Percentiles rank a stretch among this genome's conserved stretches.
Conservation (phyloP, 2,797 vertebrate genomes). For the Takifugu rubripes region DNA sequence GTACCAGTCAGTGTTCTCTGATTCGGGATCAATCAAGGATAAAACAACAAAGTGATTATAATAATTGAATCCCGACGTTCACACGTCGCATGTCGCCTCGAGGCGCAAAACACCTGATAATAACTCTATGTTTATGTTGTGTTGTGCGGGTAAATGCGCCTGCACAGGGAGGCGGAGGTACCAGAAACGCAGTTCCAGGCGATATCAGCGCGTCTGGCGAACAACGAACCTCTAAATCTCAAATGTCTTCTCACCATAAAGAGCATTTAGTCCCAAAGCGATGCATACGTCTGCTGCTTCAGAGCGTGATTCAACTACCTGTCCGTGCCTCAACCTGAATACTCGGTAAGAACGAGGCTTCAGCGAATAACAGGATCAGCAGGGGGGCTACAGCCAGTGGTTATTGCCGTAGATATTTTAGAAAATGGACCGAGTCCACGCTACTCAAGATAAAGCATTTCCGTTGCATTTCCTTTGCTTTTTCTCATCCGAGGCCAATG, state of each 20-base stretch:
- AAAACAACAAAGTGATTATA: no score
- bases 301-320: conserved; percentile 21
- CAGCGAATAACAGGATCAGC: conserved; percentile 6
- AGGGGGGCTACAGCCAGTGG: conserved; percentile 31
- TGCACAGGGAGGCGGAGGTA: conserved; percentile 9
- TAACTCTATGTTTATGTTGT: no score
- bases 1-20: no score
- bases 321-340: conserved; percentile 8
- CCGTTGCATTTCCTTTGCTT: conserved; percentile 40
- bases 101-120: no score
- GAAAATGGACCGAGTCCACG: conserved; percentile 64
- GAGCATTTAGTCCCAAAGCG: conserved; percentile 38
- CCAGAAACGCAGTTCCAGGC: neutral
- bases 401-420: conserved; percentile 55
- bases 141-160: neutral
- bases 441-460: conserved; percentile 62
- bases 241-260: neutral
- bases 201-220: no score
- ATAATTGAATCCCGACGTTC: no score
- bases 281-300: conserved; percentile 35
- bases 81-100: no score
- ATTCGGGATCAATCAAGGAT: no score
- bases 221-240: no score
- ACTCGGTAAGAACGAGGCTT: conserved; percentile 8
- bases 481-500: conserved; percentile 19